Evolutionary conservation across 1,140 invertebrate species (phyloP), one percentile per base, ranked within the genome.

Genomic region (Zaprionus tsacasi): DNA sequence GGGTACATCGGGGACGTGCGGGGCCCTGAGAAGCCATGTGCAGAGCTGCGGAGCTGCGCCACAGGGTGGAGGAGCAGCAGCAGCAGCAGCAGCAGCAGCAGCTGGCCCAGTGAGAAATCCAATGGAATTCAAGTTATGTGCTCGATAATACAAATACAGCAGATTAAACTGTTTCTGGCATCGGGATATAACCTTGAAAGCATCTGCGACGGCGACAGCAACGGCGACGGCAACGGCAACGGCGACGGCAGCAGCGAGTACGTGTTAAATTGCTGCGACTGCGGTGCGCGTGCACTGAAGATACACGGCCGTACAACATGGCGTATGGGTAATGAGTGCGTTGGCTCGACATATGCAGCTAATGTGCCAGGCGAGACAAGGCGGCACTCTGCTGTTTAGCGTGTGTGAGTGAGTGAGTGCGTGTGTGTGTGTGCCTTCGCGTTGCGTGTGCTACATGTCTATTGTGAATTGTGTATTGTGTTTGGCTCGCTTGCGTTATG

Each of bases 151-250:
- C 12, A 85, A 74, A 69, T 68, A 59, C 17, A 80, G 72, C 68
- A 70, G 76, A 80, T 77, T 70, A 60, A 72, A 57, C 56, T 56
- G 27, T 77, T 72, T 69, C 55, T 66, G 43, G 58, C 65, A 75
- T 58, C 70, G 52, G 59, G 64, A 64, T 72, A 75, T 81, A 85
- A 86, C 82, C 82, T 86, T 86, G 82, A 86, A 81, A 75, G 76
- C 63, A 78, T 55, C 56, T 72, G 66, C 80, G 50, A 65, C 48
- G 56, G 15, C 27, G 38, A 70, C 48, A 48, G 69, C 48, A 56
- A 78, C 69, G 38, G n/a, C 52, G 25, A 65, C 15, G 10, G 13
- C 40, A 21, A 25, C 33, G 8, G 60, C 45, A 43, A 81, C 43
- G 57, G 27, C 36, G 36, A 52, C 48, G 6, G n/a, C n/a, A n/a